Evolutionary conservation across 2,888 invertebrate species (phyloP).

Genomic region (Apotomis betuletana): DNA sequence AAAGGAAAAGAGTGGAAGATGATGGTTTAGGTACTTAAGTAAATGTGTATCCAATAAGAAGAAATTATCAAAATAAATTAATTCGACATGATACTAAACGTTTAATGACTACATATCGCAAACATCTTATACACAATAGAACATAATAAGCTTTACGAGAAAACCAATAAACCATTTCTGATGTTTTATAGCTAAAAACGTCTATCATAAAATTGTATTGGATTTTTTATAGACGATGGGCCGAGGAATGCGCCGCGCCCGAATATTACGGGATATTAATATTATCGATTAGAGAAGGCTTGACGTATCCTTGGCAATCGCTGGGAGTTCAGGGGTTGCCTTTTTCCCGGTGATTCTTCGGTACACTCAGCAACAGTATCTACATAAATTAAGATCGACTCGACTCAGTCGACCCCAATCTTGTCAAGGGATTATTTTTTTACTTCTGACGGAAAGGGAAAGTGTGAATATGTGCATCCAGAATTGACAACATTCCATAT

Average conservation of each 20-base stretch:
- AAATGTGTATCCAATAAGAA: too few relatives aligned
- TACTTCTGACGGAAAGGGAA: too few relatives aligned
- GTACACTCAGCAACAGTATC: neutral
- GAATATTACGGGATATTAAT: conserved; percentile 41
- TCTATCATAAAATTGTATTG: conserved; percentile 41
- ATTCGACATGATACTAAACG: neutral
- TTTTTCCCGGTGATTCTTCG: neutral
- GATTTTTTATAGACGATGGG: conserved; percentile 38
- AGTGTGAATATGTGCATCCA: too few relatives aligned
- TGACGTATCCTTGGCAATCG: conserved; percentile 15
- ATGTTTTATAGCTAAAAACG: conserved; percentile 39
- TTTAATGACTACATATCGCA: neutral
- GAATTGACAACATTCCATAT: too few relatives aligned
- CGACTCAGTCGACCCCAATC: too few relatives aligned
- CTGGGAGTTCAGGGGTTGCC: neutral
- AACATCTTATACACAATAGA: conserved; percentile 16
- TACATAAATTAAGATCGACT: too few relatives aligned
- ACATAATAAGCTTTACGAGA: conserved; percentile 20
- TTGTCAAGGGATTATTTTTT: too few relatives aligned
- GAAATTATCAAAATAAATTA: neutral
- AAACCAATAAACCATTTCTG: conserved; percentile 34
- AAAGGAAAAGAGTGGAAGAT: too few relatives aligned
- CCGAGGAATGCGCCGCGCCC: conserved; percentile 34
- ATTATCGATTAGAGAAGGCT: conserved; percentile 38
- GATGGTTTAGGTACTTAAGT: too few relatives aligned